Percentiles rank a stretch among this genome's conserved stretches.
These are phyloP conservation scores for Crepidodera aurea DNA, from an alignment of 2,888 invertebrate species.

Conservation along the genomic window DNA sequence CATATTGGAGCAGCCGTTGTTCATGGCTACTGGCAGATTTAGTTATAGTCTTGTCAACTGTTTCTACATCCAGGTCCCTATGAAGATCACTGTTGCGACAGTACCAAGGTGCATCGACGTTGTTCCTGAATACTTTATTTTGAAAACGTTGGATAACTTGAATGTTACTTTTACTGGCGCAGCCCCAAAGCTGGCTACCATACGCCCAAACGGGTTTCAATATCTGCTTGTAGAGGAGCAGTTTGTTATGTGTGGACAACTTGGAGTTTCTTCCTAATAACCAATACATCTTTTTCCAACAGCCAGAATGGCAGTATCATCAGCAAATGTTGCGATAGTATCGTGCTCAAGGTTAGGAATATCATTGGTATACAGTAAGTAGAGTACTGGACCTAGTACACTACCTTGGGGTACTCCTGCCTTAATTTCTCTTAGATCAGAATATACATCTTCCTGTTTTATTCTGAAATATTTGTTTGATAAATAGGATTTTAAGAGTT, in stretches of 20 bases:
- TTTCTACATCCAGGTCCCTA: background rate
- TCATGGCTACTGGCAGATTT: background rate
- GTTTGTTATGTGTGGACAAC: background rate
- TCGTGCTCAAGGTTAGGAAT: too few species aligned
- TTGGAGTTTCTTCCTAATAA: background rate
- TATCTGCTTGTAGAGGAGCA: background rate
- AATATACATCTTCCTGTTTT: too few species aligned
- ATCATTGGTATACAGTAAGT: too few species aligned
- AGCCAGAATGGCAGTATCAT: too few species aligned
- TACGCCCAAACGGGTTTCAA: background rate
- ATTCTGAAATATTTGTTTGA: too few species aligned
- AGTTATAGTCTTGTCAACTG: background rate
- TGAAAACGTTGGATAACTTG: background rate
- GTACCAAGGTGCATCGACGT: background rate
- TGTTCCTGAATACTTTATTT: background rate
- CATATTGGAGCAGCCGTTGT: background rate
- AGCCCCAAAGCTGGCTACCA: background rate
- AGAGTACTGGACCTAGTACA: too few species aligned
- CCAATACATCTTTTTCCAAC: constrained; percentile 2
- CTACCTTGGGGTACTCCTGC: too few species aligned
- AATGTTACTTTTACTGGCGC: background rate
- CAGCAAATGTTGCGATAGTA: too few species aligned
- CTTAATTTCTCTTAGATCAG: too few species aligned
- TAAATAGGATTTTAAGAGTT: too few species aligned
- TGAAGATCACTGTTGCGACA: background rate